Conservation (phyloP, 2,113 vertebrate genomes). For the Anoura caudifer region DNA sequence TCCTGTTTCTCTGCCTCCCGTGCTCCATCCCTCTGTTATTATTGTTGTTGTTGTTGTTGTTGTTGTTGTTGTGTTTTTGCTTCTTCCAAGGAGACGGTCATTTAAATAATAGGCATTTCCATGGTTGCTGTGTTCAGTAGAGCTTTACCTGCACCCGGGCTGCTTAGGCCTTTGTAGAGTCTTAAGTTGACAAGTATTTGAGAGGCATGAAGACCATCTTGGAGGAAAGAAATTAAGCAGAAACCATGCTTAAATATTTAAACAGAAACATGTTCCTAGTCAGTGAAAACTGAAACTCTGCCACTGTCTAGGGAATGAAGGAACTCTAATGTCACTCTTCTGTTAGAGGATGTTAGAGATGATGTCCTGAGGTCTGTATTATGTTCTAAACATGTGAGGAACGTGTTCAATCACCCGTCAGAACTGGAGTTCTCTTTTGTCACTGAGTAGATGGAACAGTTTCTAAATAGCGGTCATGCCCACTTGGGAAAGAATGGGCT, state of each 20-base stretch:
- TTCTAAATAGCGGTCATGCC: background rate
- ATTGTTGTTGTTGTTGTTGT: background rate
- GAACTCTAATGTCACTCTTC: background rate
- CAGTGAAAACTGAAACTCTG: background rate
- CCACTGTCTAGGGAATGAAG: background rate
- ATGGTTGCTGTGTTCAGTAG: conserved; percentile 52
- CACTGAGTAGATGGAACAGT: background rate
- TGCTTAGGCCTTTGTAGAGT: conserved; percentile 31
- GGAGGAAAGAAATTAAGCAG: conserved; percentile 51
- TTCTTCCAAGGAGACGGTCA: conserved; percentile 46
- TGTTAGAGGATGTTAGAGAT: background rate
- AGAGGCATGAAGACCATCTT: conserved; percentile 44
- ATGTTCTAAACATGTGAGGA: background rate
- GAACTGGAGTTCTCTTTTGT: background rate
- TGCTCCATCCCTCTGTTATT: background rate
- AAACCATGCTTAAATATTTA: conserved; percentile 48
- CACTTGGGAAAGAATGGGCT: background rate
- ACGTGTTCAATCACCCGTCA: background rate
- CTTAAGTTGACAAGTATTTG: conserved; percentile 64
- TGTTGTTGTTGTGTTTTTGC: background rate
- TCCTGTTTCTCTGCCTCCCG: conserved; percentile 40
- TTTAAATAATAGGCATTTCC: conserved; percentile 48
- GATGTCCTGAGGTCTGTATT: background rate
- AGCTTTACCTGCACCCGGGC: conserved; percentile 40
- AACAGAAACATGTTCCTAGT: conserved; percentile 21